These are phyloP conservation scores for Neuroterus valhalla DNA, from an alignment of 1,140 invertebrate genomes.

Conservation along the genomic window DNA sequence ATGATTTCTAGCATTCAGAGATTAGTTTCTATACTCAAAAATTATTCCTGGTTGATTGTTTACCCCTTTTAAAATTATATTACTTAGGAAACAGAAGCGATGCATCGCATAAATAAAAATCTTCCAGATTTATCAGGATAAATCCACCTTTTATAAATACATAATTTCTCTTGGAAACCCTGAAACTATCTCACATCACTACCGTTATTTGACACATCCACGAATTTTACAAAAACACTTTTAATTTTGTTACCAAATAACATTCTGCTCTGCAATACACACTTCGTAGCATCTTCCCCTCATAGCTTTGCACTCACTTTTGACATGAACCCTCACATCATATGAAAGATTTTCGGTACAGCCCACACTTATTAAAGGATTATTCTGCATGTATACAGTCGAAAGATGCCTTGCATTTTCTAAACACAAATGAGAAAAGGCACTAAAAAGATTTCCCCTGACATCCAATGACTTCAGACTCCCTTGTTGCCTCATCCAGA, in stretches of 20 bases:
- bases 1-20: no score
- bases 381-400: conserved; percentile 57
- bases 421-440: conserved; percentile 57
- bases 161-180: no score
- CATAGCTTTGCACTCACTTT: conserved; percentile 47
- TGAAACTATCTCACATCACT: neutral
- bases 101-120: no score
- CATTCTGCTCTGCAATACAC: conserved; percentile 46
- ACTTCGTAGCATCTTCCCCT: conserved; percentile 53
- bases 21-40: no score
- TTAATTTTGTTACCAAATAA: neutral
- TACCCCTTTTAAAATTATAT: no score
- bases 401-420: conserved; percentile 44
- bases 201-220: neutral
- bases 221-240: neutral
- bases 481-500: conserved; percentile 55
- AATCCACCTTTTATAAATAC: no score
- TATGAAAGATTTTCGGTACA: conserved; percentile 49
- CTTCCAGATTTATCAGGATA: no score
- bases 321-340: conserved; percentile 54
- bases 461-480: conserved; percentile 58
- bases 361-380: conserved; percentile 52
- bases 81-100: no score
- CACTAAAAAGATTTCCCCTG: conserved; percentile 60
- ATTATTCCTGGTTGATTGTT: no score